Conservation (phyloP, 2,888 invertebrate species). For the Agrotis puta region DNA sequence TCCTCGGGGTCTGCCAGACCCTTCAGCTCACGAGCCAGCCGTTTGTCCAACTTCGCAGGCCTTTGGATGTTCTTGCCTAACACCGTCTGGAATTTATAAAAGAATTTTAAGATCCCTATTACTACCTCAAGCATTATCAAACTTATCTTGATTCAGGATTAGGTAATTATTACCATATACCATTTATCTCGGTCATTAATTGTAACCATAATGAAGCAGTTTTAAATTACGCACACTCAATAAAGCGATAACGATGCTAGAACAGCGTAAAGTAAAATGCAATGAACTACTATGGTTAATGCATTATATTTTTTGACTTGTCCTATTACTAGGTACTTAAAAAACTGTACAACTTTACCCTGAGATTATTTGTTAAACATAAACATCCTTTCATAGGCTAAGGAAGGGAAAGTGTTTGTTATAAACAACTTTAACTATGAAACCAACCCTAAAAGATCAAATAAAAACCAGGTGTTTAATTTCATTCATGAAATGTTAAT, state of each 20-base stretch:
- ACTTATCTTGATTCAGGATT: not conserved
- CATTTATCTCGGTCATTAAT: not conserved
- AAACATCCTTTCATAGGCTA: no score
- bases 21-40: constrained; percentile 95
- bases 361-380: no score
- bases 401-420: no score
- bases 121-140: no score
- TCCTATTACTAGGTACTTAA: no score
- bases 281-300: no score
- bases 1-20: constrained; percentile 94
- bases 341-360: no score
- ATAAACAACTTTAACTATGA: no score
- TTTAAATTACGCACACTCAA: constrained; percentile 1
- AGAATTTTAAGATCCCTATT: not conserved
- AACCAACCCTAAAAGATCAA: no score
- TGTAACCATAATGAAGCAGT: not conserved
- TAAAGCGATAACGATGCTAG: not conserved
- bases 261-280: not conserved
- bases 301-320: no score
- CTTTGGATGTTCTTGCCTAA: constrained; percentile 95
- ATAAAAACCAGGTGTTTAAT: no score
- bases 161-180: not conserved
- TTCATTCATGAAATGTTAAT: no score
- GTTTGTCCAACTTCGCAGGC: constrained; percentile 96
- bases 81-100: constrained; percentile 92